phyloP scores from a whole-genome alignment of 2,888 invertebrate species.

The Helleia helle region DNA sequence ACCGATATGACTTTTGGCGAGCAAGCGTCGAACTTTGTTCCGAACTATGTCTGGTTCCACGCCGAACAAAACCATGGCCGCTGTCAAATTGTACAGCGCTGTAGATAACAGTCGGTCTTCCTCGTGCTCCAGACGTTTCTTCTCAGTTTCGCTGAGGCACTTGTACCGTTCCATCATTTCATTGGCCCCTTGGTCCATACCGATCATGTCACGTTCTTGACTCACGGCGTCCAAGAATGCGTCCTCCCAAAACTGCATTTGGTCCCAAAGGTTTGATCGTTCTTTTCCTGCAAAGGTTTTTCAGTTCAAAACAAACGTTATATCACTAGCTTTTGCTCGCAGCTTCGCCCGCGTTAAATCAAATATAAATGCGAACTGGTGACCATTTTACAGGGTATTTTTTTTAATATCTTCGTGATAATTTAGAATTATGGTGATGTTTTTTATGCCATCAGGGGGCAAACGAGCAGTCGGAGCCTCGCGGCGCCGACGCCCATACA shows the following conservation, averaged over 20 bases:
- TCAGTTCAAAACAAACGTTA: too few species aligned
- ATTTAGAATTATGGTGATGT: too few species aligned
- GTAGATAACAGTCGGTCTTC: constrained; percentile 97
- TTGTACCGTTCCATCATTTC: constrained; percentile 99
- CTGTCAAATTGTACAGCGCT: constrained; percentile 96
- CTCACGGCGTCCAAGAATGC: constrained; percentile 97
- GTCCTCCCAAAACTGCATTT: constrained; percentile 99
- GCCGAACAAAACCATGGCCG: constrained; percentile 94
- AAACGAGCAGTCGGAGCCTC: too few species aligned
- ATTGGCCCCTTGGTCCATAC: constrained; percentile 99
- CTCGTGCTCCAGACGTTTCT: constrained; percentile 96
- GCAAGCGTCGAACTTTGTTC: constrained; percentile 89
- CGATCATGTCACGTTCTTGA: constrained; percentile 98
- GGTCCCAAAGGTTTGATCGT: constrained; percentile 94
- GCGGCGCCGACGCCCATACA: too few species aligned
- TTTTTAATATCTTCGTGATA: too few species aligned
- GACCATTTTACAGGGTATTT: too few species aligned
- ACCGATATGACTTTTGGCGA: constrained; percentile 99
- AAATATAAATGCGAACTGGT: too few species aligned
- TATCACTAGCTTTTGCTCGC: too few species aligned
- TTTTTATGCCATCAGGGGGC: too few species aligned
- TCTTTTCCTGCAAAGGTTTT: constrained; percentile 87
- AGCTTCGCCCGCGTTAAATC: too few species aligned
- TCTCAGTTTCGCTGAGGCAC: constrained; percentile 91
- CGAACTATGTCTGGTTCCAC: constrained; percentile 88